Evolutionary conservation across 2,113 vertebrate species (phyloP).

Genomic region (Vanacampus margaritifer): DNA sequence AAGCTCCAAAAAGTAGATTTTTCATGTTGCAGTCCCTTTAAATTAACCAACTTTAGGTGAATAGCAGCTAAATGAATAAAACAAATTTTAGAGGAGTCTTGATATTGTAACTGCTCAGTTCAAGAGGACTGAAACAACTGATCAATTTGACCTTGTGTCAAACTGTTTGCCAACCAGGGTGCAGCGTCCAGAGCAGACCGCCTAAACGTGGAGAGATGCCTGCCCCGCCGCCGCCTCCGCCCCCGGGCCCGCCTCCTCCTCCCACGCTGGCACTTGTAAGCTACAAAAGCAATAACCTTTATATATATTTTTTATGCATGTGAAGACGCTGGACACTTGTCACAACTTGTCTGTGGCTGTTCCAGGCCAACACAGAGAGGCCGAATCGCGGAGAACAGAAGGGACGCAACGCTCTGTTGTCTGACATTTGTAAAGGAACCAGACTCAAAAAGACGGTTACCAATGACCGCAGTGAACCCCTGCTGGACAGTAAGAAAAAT

Average conservation of each 20-base stretch:
- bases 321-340: background rate
- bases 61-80: no score
- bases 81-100: no score
- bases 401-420: slow-evolving; percentile 83
- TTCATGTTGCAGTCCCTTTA: no score
- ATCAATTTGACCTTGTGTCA: background rate
- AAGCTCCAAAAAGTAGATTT: no score
- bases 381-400: slow-evolving; percentile 78
- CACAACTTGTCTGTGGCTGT: slow-evolving; percentile 2
- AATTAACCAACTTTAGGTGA: no score
- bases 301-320: background rate
- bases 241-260: slow-evolving; percentile 79
- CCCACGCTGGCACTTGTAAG: slow-evolving; percentile 81
- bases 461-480: slow-evolving; percentile 88
- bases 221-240: slow-evolving; percentile 85
- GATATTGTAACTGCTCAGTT: background rate
- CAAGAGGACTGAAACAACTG: background rate
- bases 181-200: slow-evolving; percentile 43
- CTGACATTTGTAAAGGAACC: slow-evolving; percentile 87
- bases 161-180: slow-evolving; percentile 29
- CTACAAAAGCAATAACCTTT: background rate
- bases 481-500: slow-evolving; percentile 81
- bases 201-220: slow-evolving; percentile 67
- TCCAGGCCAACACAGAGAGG: slow-evolving; percentile 89
- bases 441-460: slow-evolving; percentile 91